These are phyloP conservation scores for Oxytorus armatus DNA, from an alignment of 2,888 invertebrate genomes.

Conservation along the genomic window DNA sequence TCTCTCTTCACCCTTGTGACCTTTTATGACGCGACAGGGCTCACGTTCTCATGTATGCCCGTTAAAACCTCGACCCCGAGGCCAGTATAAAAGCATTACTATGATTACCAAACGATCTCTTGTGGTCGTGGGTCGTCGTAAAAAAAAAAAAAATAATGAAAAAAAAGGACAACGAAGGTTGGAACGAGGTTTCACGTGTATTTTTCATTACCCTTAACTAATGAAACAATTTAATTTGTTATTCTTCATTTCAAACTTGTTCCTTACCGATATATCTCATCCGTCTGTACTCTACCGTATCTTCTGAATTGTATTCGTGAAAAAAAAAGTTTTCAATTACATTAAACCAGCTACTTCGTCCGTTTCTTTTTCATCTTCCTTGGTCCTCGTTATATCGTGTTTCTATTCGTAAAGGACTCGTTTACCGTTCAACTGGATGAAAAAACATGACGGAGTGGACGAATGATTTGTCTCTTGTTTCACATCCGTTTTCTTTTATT, in stretches of 20 bases:
- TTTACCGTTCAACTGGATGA: conserved; percentile 1
- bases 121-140: neutral
- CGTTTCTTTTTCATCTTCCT: too few species aligned
- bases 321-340: too few species aligned
- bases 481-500: neutral
- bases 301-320: conserved; percentile 1
- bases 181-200: neutral
- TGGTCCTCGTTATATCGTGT: conserved; percentile 6
- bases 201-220: neutral
- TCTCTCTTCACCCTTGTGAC: conserved; percentile 1
- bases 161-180: neutral
- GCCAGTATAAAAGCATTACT: conserved; percentile 49
- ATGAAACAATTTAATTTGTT: neutral
- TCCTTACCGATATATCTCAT: neutral
- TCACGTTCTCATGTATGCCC: conserved; percentile 38
- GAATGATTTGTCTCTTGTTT: too few species aligned
- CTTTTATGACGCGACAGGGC: conserved; percentile 42
- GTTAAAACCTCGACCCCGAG: conserved; percentile 46
- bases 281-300: too few species aligned
- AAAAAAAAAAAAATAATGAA: neutral
- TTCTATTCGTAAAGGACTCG: neutral
- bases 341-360: too few species aligned
- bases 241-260: neutral
- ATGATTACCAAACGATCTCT: conserved; percentile 31
- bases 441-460: too few species aligned